phyloP scores from a whole-genome alignment of 2,888 invertebrate species.

The Gymnocheta viridis region DNA sequence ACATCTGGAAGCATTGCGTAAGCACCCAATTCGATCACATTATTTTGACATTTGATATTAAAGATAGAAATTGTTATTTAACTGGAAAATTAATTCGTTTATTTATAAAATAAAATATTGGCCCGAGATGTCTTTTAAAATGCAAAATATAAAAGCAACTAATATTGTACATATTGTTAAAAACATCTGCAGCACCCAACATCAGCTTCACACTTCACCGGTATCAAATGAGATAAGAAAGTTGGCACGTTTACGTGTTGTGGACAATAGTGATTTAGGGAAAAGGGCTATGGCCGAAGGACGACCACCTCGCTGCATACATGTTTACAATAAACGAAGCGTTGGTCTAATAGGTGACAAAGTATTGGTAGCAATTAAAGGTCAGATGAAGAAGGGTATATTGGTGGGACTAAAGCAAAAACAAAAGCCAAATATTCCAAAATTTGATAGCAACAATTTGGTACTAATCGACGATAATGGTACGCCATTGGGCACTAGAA shows the following conservation, averaged over 20 bases:
- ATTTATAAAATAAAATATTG: background rate
- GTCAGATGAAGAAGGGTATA: slow-evolving; percentile 96
- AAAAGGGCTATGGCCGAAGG: slow-evolving; percentile 97
- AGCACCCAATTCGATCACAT: no score
- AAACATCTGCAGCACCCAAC: background rate
- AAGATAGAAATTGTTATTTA: background rate
- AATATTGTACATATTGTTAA: background rate
- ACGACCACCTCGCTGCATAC: slow-evolving; percentile 95
- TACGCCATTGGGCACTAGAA: slow-evolving; percentile 96
- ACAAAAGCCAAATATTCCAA: slow-evolving; percentile 91
- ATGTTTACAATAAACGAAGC: slow-evolving; percentile 93
- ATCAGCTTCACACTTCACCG: slow-evolving; percentile 83
- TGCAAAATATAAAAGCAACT: slow-evolving; percentile 26
- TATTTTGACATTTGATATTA: background rate
- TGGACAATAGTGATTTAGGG: slow-evolving; percentile 98
- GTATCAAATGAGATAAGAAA: slow-evolving; percentile 87
- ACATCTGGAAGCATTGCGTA: no score
- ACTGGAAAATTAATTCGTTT: background rate
- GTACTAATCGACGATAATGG: slow-evolving; percentile 98
- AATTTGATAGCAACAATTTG: slow-evolving; percentile 97
- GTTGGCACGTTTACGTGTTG: slow-evolving; percentile 91
- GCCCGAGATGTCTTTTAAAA: slow-evolving; percentile 43
- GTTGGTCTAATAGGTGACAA: slow-evolving; percentile 89
- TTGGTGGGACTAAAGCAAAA: slow-evolving; percentile 93
- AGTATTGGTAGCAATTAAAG: slow-evolving; percentile 96